Base-by-base conservation (phyloP, 2,113 vertebrate genomes). In the Nannospalax galili region DNA sequence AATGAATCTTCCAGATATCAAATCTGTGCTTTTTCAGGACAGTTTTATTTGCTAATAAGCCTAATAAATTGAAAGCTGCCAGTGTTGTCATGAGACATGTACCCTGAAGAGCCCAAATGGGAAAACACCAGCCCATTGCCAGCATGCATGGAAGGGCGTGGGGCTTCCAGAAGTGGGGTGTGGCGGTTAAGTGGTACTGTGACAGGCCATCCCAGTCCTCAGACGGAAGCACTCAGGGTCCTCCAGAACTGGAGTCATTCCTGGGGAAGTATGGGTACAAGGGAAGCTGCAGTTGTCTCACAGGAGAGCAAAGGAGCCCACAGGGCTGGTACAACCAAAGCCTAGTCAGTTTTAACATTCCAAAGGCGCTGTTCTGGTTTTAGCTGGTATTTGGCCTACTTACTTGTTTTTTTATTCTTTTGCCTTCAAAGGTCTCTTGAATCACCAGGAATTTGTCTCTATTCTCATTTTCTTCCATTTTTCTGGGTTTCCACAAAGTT, bases 11-110 rank as follows among this genome's bases (percentile, higher is more conserved):
- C 88, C 78, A 79, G 85, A 86, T 95, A 96, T 69, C 48, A 97
- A 84, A 97, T 97, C 96, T 92, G 93, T 91, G 96, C 78, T 94
- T 97, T n/a, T 95, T 96, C 48, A 90, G 84, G 94, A 95, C 72
- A 97, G 95, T 96, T 98, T 98, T 97, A 90, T 92, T 96, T 97
- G 91, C 58, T 93, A 98, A 95, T 94, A 96, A 97, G 94, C 84
- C 91, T 95, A 97, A 97, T 97, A 96, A 97, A 96, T 94, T 96
- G 95, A 92, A 95, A 97, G 95, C 90, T 86, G 95, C 78, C 95
- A 95, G 90, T 37, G 84, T 67, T 65, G 70, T 77, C 87, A 81
- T 80, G 56, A 85, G 91, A 65, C 30, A 19, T 11, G 48, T 19
- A 88, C 65, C 74, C 40, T 24, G 79, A 86, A 93, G 90, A 90